Conservation (phyloP, 2,797 vertebrate genomes). For the Diplodus puntazzo region DNA sequence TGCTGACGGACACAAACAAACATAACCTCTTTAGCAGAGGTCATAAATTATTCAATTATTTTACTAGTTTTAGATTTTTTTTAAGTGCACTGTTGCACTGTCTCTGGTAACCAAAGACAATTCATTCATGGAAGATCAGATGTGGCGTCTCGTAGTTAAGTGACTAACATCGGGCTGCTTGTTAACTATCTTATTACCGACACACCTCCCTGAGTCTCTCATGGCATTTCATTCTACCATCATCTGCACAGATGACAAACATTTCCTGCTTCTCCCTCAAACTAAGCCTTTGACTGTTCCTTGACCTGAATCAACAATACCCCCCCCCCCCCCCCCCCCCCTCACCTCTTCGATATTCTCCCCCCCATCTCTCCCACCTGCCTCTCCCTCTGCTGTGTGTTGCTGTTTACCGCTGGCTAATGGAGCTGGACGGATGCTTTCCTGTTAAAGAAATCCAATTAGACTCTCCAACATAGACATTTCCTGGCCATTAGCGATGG, state of each 20-base stretch:
- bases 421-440: constrained; percentile 79
- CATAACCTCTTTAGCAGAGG: too few relatives aligned
- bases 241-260: constrained; percentile 12
- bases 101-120: not conserved
- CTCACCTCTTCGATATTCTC: not conserved
- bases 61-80: too few relatives aligned
- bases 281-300: constrained; percentile 18
- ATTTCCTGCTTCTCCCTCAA: not conserved
- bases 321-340: not conserved
- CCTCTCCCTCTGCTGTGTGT: constrained; percentile 52
- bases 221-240: constrained; percentile 9
- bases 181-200: constrained; percentile 1
- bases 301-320: constrained; percentile 36
- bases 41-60: too few relatives aligned
- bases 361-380: constrained; percentile 39
- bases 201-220: constrained; percentile 2
- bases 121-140: not conserved
- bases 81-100: not conserved
- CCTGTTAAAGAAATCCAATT: constrained; percentile 86
- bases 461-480: constrained; percentile 78
- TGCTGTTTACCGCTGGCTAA: constrained; percentile 77
- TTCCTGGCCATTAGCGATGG: constrained; percentile 85
- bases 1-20: too few relatives aligned
- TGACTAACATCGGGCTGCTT: constrained; percentile 26
- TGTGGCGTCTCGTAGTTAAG: constrained; percentile 13